These are phyloP conservation scores for Carassius gibelio DNA, from an alignment of 2,113 vertebrate genomes.

Conservation along the genomic window DNA sequence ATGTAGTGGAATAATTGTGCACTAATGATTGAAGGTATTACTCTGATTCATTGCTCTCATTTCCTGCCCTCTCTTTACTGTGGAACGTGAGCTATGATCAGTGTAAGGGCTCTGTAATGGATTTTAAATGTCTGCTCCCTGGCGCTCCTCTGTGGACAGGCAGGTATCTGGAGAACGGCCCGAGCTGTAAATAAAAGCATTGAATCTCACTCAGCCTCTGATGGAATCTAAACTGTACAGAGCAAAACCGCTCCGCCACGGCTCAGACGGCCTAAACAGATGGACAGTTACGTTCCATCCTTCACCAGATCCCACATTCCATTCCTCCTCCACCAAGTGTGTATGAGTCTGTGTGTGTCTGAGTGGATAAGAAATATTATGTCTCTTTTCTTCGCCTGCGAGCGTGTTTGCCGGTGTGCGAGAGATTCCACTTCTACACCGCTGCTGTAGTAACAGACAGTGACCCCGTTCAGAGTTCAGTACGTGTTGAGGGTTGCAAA, in stretches of 20 bases:
- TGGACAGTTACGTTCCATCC: conserved; percentile 67
- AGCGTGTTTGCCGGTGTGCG: conserved; percentile 15
- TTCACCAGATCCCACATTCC: conserved; percentile 37
- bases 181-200: conserved; percentile 68
- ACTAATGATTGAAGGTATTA: conserved; percentile 30
- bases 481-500: neutral
- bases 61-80: conserved; percentile 25
- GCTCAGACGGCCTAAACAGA: conserved; percentile 73
- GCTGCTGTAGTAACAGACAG: conserved; percentile 31
- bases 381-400: conserved; percentile 29
- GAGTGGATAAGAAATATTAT: conserved; percentile 47
- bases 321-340: conserved; percentile 58
- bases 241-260: conserved; percentile 62
- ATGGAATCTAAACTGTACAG: conserved; percentile 70
- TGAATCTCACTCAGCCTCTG: conserved; percentile 67
- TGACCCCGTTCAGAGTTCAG: conserved; percentile 15
- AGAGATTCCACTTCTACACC: conserved; percentile 25
- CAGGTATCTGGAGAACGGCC: conserved; percentile 47
- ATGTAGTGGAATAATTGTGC: conserved; percentile 30
- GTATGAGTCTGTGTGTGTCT: conserved; percentile 38
- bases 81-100: conserved; percentile 36
- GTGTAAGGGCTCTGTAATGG: conserved; percentile 43
- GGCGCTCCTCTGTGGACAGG: conserved; percentile 41
- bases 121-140: conserved; percentile 43
- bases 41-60: conserved; percentile 34